Base-by-base conservation (phyloP, 2,113 vertebrate species). In the Sterna hirundo region DNA sequence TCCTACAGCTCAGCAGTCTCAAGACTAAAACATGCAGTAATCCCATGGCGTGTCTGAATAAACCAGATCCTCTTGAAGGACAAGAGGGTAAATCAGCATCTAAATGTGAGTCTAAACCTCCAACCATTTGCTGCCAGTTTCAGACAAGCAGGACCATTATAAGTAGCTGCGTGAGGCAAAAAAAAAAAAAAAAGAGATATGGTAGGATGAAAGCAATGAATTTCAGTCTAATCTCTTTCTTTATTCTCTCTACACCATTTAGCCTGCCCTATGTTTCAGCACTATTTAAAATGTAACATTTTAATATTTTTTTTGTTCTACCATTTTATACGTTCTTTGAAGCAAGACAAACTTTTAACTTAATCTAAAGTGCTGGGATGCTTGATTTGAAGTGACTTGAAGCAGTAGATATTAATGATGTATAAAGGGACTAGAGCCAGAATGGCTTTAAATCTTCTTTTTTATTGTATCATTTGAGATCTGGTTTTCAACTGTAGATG, bases 311-410 rank as follows among this genome's bases (percentile, higher is more conserved):
- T 42, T 62, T 68, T 78, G 15, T 71, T 66, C 85, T 83, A n/a
- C 5, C 16, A 44, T 95, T 97, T 94, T 79, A 40, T 83, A 87
- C n/a, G n/a, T 86, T 94, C 68, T 86, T 88, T 90, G 90, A 95
- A 93, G 82, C 64, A 93, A 97, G 68, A 86, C 36, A 98, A 93
- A 93, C 40, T 92, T 94, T 51, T 74, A 93, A 93, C 88, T 77
- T 92, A 69, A 94, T 57, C 30, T 91, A 85, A 94, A 95, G 54
- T 96, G 21, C 38, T 95, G 64, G 47, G 29, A 78, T 80, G 38
- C 49, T 88, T 97, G 90, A 97, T 96, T 94, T 95, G 75, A 96
- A 96, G 55, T 96, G 82, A 94, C 74, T 92, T 92, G 66, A 92
- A 92, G 57, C 90, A 80, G 62, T 88, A 91, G 92, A 62, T 95